Conservation (phyloP, 2,113 vertebrate species). For the Brachyistius frenatus region DNA sequence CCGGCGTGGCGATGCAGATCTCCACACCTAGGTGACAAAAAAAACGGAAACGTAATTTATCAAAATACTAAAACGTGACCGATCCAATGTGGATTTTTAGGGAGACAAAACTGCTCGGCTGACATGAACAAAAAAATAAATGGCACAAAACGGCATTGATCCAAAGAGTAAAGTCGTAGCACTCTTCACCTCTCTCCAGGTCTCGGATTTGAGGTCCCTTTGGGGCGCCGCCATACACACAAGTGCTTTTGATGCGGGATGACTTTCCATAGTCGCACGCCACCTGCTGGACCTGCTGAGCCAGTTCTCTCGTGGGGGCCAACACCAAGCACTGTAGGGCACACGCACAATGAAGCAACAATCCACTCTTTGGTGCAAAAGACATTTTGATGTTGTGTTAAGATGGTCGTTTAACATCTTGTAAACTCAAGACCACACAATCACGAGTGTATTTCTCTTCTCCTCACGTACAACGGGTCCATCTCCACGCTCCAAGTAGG, state of each 20-base stretch:
- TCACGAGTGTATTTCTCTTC: too few species aligned
- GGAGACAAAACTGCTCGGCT: not conserved
- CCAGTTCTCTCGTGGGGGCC: slow-evolving; percentile 95
- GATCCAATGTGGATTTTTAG: not conserved
- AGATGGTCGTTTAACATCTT: too few species aligned
- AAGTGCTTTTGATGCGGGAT: slow-evolving; percentile 94
- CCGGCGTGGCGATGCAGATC: slow-evolving; percentile 97
- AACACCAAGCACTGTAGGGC: slow-evolving; percentile 90
- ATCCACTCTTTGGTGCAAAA: not conserved
- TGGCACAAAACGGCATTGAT: not conserved
- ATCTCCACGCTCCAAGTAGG: slow-evolving; percentile 96
- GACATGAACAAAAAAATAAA: not conserved
- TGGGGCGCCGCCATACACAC: slow-evolving; percentile 95
- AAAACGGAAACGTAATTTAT: not conserved
- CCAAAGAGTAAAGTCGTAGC: not conserved
- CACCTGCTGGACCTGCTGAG: slow-evolving; percentile 97
- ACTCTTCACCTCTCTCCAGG: slow-evolving; percentile 91
- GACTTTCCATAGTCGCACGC: slow-evolving; percentile 94
- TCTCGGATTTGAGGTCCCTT: slow-evolving; percentile 97
- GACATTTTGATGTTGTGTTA: not conserved
- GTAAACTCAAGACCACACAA: too few species aligned
- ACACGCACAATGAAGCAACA: not conserved
- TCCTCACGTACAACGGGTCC: slow-evolving; percentile 93
- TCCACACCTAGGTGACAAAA: slow-evolving; percentile 88
- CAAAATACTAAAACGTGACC: too few species aligned